phyloP scores from a whole-genome alignment of 1,140 invertebrate species.

The Vanessa atalanta region DNA sequence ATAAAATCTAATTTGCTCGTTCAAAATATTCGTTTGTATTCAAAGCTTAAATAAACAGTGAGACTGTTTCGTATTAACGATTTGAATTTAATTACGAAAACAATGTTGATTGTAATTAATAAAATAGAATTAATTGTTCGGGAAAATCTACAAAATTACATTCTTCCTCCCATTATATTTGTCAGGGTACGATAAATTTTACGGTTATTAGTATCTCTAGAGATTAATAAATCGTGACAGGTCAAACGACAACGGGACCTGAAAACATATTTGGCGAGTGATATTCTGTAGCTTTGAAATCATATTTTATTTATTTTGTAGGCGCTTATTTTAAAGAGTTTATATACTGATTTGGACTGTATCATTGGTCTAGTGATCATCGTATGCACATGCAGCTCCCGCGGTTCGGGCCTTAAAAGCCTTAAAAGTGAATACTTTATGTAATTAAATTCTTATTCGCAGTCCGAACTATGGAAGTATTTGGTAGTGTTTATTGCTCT shows the following conservation, averaged over 20 bases:
- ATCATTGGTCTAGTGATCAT: no score
- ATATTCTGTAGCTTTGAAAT: background rate
- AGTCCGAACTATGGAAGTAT: no score
- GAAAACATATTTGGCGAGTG: background rate
- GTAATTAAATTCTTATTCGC: no score
- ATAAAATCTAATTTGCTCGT: background rate
- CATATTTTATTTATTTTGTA: no score
- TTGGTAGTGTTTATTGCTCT: no score
- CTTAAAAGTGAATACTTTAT: no score
- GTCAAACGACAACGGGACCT: background rate
- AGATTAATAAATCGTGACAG: constrained; percentile 5
- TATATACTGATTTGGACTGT: no score
- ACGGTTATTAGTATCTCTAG: background rate
- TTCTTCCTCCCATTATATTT: background rate
- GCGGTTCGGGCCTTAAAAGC: no score
- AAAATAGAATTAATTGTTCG: background rate
- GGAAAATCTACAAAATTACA: background rate
- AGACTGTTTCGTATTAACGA: background rate
- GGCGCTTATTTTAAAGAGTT: no score
- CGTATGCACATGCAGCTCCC: no score
- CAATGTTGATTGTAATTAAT: background rate
- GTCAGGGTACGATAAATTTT: background rate
- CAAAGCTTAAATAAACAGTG: background rate
- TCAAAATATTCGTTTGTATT: background rate
- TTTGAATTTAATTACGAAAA: constrained; percentile 1